A percentile compares a stretch with the other conserved stretches of the same genome.
Conservation (phyloP, 2,888 invertebrate genomes). For the Lampropteryx suffumata region DNA sequence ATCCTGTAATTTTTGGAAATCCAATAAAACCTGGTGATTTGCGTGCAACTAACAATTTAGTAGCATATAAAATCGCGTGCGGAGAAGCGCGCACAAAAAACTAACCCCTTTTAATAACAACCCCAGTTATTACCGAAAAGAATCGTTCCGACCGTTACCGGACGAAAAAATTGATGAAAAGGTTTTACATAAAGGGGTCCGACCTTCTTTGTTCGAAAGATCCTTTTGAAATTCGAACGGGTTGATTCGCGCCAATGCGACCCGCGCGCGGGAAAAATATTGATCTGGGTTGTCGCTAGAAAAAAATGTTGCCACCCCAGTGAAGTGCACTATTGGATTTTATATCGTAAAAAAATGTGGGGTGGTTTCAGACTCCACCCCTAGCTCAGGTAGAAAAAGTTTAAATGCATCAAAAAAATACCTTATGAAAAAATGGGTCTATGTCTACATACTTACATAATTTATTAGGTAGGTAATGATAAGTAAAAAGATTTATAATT, state of each 20-base stretch:
- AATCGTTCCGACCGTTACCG: constrained; percentile 72
- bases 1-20: constrained; percentile 32
- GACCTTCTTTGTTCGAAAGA: constrained; percentile 58
- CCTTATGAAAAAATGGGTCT: constrained; percentile 29
- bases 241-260: constrained; percentile 60
- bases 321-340: constrained; percentile 65
- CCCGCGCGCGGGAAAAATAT: constrained; percentile 70
- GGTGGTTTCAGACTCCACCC: constrained; percentile 70
- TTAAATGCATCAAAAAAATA: constrained; percentile 48
- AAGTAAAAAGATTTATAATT: neutral
- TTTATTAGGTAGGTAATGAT: too few species aligned
- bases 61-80: constrained; percentile 67
- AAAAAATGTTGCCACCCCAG: constrained; percentile 73
- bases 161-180: constrained; percentile 74
- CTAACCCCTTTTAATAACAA: constrained; percentile 60
- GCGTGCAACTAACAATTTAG: constrained; percentile 70
- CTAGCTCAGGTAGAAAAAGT: constrained; percentile 64
- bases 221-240: constrained; percentile 43
- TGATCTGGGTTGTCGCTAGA: constrained; percentile 60
- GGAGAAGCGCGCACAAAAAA: constrained; percentile 67
- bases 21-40: constrained; percentile 48
- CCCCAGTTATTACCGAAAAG: constrained; percentile 76
- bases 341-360: constrained; percentile 64
- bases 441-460: constrained; percentile 5
- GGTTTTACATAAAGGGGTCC: constrained; percentile 69